Evolutionary conservation across 2,888 invertebrate genomes (phyloP).

Genomic region (Beris chalybata): DNA sequence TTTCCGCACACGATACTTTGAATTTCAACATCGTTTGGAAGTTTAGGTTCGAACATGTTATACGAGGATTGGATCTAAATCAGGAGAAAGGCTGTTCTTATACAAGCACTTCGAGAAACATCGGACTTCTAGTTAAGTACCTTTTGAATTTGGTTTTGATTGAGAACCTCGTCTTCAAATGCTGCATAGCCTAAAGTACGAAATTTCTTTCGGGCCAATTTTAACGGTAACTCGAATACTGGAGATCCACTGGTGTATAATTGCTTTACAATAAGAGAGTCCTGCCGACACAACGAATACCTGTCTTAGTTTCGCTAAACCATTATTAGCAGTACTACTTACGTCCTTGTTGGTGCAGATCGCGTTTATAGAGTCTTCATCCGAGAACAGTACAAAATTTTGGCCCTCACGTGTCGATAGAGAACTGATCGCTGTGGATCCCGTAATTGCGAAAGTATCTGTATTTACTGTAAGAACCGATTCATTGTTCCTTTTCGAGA

Average conservation of each 20-base stretch:
- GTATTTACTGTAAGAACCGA: conserved; percentile 56
- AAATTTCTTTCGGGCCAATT: conserved; percentile 77
- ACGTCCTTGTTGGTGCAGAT: conserved; percentile 81
- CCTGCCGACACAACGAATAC: conserved; percentile 57
- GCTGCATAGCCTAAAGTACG: conserved; percentile 73
- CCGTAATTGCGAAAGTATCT: conserved; percentile 59
- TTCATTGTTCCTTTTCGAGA: conserved; percentile 58
- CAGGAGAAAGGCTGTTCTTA: neutral
- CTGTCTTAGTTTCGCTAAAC: neutral
- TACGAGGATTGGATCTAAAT: conserved; percentile 58
- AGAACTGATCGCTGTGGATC: conserved; percentile 50
- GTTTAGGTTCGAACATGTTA: conserved; percentile 62
- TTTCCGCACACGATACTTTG: conserved; percentile 79
- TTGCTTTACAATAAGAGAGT: conserved; percentile 77
- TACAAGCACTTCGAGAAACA: neutral
- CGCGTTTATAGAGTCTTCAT: conserved; percentile 77
- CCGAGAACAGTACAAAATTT: conserved; percentile 65
- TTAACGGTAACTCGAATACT: conserved; percentile 68
- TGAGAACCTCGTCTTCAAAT: conserved; percentile 68
- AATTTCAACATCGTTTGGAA: conserved; percentile 77
- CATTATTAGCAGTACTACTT: conserved; percentile 45
- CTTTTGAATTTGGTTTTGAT: conserved; percentile 56
- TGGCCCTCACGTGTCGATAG: conserved; percentile 52
- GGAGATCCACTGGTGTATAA: conserved; percentile 58
- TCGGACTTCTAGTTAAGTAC: conserved; percentile 31